A percentile compares a stretch with the other conserved stretches of the same genome.
Conservation (phyloP, 2,797 vertebrate genomes). For the Characodon lateralis region DNA sequence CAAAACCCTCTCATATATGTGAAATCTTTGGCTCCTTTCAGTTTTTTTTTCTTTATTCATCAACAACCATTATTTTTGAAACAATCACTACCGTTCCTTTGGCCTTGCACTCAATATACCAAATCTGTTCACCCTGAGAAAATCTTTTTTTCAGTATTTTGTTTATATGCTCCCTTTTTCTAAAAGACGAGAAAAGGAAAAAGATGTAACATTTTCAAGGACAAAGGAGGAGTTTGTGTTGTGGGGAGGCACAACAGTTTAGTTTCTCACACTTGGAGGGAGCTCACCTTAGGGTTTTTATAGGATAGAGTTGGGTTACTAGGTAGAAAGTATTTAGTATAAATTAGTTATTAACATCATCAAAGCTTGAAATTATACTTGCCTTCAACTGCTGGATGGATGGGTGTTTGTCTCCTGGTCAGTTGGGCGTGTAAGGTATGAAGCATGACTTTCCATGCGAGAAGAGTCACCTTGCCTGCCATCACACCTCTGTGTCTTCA, state of each 20-base stretch:
- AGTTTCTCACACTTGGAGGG: slow-evolving; percentile 77
- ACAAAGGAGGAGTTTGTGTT: slow-evolving; percentile 85
- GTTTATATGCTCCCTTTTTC: slow-evolving; percentile 66
- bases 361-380: slow-evolving; percentile 2
- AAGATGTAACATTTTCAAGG: slow-evolving; percentile 83
- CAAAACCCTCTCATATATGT: slow-evolving; percentile 12
- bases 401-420: slow-evolving; percentile 42
- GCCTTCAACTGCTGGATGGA: slow-evolving; percentile 28
- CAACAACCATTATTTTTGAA: slow-evolving; percentile 24
- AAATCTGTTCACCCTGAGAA: slow-evolving; percentile 59
- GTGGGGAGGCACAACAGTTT: slow-evolving; percentile 76
- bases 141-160: slow-evolving; percentile 43
- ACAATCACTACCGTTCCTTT: slow-evolving; percentile 35
- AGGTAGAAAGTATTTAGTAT: background rate
- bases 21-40: slow-evolving; percentile 20
- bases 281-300: slow-evolving; percentile 30
- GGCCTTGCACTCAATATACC: slow-evolving; percentile 51
- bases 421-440: slow-evolving; percentile 57
- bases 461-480: slow-evolving; percentile 91
- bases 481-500: slow-evolving; percentile 90
- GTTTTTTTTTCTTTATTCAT: slow-evolving; percentile 9
- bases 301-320: background rate
- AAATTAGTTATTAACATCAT: background rate
- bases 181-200: slow-evolving; percentile 59
- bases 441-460: slow-evolving; percentile 90